Evolutionary conservation across 1,140 invertebrate species (phyloP).

Genomic region (Drosophila serrata): DNA sequence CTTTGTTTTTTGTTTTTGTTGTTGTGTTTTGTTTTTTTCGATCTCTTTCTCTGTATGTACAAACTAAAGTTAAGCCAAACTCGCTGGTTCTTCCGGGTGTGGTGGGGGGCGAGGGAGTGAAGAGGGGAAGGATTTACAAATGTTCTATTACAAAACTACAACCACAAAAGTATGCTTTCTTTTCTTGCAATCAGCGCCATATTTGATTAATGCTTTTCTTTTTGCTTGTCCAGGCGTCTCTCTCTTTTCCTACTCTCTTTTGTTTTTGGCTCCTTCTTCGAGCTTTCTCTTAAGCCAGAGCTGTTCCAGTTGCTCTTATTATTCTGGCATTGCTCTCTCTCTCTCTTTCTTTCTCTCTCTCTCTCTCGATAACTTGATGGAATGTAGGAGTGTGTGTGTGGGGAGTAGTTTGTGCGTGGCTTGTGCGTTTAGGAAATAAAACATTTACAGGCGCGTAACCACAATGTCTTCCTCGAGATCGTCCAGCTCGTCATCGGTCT

Average conservation of each 20-base stretch:
- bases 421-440: constrained; percentile 8
- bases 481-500: constrained; percentile 93
- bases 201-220: not conserved
- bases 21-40: constrained; percentile 10
- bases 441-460: constrained; percentile 91
- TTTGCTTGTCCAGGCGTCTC: not conserved
- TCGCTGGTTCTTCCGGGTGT: constrained; percentile 5
- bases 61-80: constrained; percentile 57
- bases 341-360: not conserved
- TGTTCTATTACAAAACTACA: constrained; percentile 52
- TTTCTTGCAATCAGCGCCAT: constrained; percentile 2
- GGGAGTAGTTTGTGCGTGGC: constrained; percentile 1
- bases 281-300: not conserved
- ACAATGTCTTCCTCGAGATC: constrained; percentile 94
- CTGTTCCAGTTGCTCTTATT: not conserved
- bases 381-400: constrained; percentile 9
- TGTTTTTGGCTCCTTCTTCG: constrained; percentile 1
- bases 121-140: constrained; percentile 14
- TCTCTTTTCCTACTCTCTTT: not conserved
- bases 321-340: constrained; percentile 1
- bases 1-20: constrained; percentile 6
- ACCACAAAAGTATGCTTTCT: constrained; percentile 54
- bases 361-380: constrained; percentile 36
- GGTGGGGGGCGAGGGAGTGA: not conserved
- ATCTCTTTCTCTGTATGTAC: constrained; percentile 54